Evolutionary conservation across 35 echinoderm and acorn worm species (phyloP), one percentile per base, ranked within the genome.

Genomic region (Lytechinus pictus): DNA sequence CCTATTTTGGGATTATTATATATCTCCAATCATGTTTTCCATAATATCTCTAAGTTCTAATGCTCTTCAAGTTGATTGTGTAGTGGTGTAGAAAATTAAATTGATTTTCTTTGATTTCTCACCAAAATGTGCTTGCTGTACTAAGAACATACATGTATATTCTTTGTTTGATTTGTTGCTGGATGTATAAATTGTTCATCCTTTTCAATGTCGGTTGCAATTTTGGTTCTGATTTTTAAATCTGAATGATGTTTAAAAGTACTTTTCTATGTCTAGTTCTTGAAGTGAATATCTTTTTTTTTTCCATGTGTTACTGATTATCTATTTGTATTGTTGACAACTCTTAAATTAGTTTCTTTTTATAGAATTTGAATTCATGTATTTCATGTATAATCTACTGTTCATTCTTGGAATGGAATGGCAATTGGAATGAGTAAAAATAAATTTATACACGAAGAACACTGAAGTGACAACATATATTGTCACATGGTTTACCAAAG

Each of bases 131-230:
- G 66, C 4, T 79, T 79, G 66, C 19, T 79, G 66, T 79, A 79
- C 19, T 3, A 2, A 8, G 19, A 58, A 58, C 66, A 79, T 79
- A 79, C n/a, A 79, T 79, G 66, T 24, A 13, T 79, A 10, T 60
- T 60, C n/a, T 79, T 79, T 14, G 66, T 79, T 79, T 13, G 61
- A 72, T 72, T 16, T 79, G 19, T 24, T 24, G n/a, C n/a, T 24
- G n/a, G 19, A 24, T 79, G 66, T 79, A 79, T 79, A 79, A 79
- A 79, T 79, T 79, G 66, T 79, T 79, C 66, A 79, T 79, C 66
- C n/a, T 79, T 79, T 79, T 79, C 19, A 79, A 24, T 79, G 66
- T 79, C 66, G 19, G 66, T 79, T 14, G 66, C 66, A 79, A 79
- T 79, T n/a, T 79, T 79, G 66, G n/a, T 79, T 79, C 19, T 79